A percentile compares a stretch with the other conserved stretches of the same genome.
Conservation (phyloP, 2,113 vertebrate genomes). For the Neodon shergylaensis region DNA sequence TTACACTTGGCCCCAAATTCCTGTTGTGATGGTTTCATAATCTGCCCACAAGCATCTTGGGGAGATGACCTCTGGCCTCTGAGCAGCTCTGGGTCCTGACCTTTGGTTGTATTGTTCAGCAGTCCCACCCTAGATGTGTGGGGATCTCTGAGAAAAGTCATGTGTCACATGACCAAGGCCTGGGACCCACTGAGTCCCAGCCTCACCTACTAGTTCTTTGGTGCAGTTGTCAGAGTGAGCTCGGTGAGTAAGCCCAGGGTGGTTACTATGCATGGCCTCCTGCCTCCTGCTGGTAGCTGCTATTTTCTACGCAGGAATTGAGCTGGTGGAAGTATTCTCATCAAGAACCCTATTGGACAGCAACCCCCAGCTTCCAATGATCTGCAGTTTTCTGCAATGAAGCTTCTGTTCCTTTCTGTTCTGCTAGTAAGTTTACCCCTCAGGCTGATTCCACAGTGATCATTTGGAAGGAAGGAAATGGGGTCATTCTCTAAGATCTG, state of each 20-base stretch:
- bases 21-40: background rate
- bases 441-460: background rate
- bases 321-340: background rate
- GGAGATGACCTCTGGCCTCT: background rate
- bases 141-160: background rate
- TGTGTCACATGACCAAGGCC: background rate
- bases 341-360: background rate
- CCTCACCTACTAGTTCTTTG: background rate
- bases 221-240: background rate
- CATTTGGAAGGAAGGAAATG: conserved; percentile 31
- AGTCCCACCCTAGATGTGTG: background rate
- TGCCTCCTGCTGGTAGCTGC: rapidly evolving
- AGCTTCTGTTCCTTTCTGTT: background rate
- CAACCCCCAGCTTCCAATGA: background rate
- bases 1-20: conserved; percentile 28
- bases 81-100: background rate
- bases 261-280: no score
- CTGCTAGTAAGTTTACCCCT: background rate
- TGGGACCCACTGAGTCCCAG: background rate
- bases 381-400: background rate
- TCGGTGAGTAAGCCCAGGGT: background rate
- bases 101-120: background rate
- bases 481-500: background rate
- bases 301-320: background rate
- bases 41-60: background rate